A percentile compares a stretch with the other conserved stretches of the same genome.
Conservation (phyloP, 2,797 vertebrate genomes). For the Nannoperca obscura region DNA sequence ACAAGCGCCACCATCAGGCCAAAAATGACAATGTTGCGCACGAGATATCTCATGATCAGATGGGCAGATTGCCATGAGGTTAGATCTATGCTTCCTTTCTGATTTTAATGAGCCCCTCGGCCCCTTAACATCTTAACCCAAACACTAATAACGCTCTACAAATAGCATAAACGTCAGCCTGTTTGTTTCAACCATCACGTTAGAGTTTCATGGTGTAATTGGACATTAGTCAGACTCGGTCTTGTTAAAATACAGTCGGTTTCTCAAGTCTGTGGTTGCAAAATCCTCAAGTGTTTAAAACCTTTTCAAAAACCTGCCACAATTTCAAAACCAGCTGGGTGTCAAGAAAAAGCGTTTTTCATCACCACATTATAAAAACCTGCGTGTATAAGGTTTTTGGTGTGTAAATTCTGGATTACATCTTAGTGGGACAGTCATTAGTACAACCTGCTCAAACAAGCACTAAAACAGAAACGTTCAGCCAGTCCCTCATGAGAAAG, state of each 20-base stretch:
- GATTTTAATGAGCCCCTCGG: background rate
- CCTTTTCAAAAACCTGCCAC: constrained; percentile 11
- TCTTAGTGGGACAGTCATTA: constrained; percentile 16
- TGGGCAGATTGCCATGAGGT: background rate
- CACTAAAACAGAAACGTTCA: constrained; percentile 36
- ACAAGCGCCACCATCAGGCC: background rate
- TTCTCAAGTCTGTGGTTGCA: constrained; percentile 23
- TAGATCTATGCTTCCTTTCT: background rate
- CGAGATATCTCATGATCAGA: background rate
- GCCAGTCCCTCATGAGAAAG: constrained; percentile 1
- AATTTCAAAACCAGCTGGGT: constrained; percentile 22
- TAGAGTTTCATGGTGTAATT: constrained; percentile 9
- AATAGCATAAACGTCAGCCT: constrained; percentile 3
- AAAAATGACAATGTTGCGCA: background rate
- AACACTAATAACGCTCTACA: constrained; percentile 6
- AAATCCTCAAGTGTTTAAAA: constrained; percentile 11
- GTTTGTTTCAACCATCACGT: background rate
- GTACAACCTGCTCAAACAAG: constrained; percentile 15
- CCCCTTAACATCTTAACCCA: background rate
- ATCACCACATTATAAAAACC: constrained; percentile 7
- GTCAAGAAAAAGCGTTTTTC: constrained; percentile 8
- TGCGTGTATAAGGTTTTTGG: background rate
- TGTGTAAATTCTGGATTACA: constrained; percentile 6
- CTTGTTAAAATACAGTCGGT: constrained; percentile 19
- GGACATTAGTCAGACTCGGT: constrained; percentile 21